Evolutionary conservation across 2,888 invertebrate genomes (phyloP), one percentile per base, ranked within the genome.

Genomic region (Synergus umbraculus): DNA sequence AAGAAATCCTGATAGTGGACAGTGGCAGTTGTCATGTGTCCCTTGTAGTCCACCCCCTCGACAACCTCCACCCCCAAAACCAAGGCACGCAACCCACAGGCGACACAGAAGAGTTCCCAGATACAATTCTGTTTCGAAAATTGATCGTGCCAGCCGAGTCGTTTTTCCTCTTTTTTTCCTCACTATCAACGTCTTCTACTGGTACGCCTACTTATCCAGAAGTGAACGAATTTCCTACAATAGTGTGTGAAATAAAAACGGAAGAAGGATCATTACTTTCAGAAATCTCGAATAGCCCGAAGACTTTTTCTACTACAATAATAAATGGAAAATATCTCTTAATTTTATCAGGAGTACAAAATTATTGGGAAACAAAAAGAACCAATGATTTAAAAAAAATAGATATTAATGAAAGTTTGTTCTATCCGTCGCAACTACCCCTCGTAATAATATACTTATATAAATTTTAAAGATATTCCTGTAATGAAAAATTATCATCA

Each of bases 101-200:
- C 92, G 92, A 83, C 93, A 93, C 85, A 93, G 92, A 87, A 91
- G 93, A 79, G 93, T 94, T 2, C 95, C 95, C 0, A 93, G 95
- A 84, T 95, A 95, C 87, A 97, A 97, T 92, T 96, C 96, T 43
- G 96, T 97, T 3, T 96, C 96, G 80, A 95, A 96, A 92, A 96
- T 97, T 83, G 97, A 97, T 92, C 93, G 95, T 29, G 95, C 95
- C 22, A 96, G 96, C 10, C 92, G 97, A 64, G 93, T 97, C 63
- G 94, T 96, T 44, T 97, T 97, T 90, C 97, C 97, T 0, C 87
- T 96, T 77, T 93, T 95, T 66, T 97, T 97, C 91, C 90, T 96
- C 4, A 93, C 95, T 13, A 96, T 97, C 85, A 97, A 97, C 91
- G 92, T 96, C 79, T 95, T 96, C 91, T 97, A 97, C 90, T 97